Base-by-base conservation (phyloP, 2,113 vertebrate species). In the Amia ocellicauda region DNA sequence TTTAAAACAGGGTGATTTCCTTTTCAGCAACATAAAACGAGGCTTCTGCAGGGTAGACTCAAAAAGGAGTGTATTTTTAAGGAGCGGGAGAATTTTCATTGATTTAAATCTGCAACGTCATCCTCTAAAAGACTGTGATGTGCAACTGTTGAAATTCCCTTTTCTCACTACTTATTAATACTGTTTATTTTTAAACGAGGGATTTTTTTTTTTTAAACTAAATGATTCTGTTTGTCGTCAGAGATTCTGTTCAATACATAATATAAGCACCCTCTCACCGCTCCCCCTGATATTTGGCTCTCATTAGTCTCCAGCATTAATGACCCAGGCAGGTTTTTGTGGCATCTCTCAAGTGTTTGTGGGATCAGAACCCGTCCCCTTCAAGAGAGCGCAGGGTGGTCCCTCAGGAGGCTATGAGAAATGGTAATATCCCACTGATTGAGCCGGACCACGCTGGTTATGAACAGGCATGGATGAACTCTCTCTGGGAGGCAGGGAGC, bases 401-500 rank as follows among this genome's bases (percentile, higher is more conserved):
- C 27, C 45, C 20, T 9, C 29, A 4, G 17, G 56, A 16, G 22
- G 45, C 11, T 51, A 26, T 19, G 29, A n/a, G 11, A 55, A 43
- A 23, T 27, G 52, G n/a, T n/a, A 52, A 59, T 17, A 54, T 27
- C 51, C 24, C 3, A 14, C 22, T 19, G n/a, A 3, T 54, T 47
- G 3, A 2, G 45, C 45, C 45, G n/a, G 45, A 4, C 4, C 45
- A 17, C n/a, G 45, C 45, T 47, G 45, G 16, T 47, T 19, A n/a
- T 17, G 58, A 55, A 71, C 62, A 69, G 60, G 76, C 24, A 74
- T 78, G 73, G 72, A 65, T 62, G 69, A 53, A 71, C 74, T 72
- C 74, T 80, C 78, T 73, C 69, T 64, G 54, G 77, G 72, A 75
- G 62, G 59, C 72, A 72, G 69, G 78, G 70, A 67, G 70, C 82